Evolutionary conservation across 2,113 vertebrate species (phyloP).

Genomic region (Sciurus niger): DNA sequence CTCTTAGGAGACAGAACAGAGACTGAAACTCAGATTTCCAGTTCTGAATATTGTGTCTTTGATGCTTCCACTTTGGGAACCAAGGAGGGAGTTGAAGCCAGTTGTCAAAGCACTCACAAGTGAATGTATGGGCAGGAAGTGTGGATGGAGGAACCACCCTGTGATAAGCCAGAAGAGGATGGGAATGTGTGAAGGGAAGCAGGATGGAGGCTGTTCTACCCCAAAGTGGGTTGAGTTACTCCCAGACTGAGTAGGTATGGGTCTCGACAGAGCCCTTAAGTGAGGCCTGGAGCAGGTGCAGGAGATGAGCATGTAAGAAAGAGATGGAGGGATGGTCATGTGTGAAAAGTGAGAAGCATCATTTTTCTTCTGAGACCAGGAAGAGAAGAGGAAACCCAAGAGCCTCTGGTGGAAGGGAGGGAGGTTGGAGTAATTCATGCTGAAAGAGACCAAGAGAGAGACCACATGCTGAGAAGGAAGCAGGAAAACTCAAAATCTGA

Average conservation of each 20-base stretch:
- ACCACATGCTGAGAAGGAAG: neutral
- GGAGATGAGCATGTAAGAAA: neutral
- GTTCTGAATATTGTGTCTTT: neutral
- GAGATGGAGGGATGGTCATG: no score
- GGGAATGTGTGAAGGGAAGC: neutral
- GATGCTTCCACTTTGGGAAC: neutral
- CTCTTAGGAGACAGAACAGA: neutral
- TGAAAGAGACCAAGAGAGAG: neutral
- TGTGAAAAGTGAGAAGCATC: neutral
- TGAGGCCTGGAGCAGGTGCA: neutral
- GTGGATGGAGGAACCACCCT: neutral
- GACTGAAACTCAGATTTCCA: neutral
- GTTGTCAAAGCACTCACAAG: neutral
- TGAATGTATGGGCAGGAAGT: neutral
- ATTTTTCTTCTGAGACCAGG: neutral
- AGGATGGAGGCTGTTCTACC: neutral
- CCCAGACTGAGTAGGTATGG: neutral
- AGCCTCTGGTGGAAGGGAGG: neutral
- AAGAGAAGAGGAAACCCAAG: neutral
- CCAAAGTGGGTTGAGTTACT: neutral
- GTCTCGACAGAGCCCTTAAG: neutral
- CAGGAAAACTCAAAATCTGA: neutral
- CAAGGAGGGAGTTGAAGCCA: neutral
- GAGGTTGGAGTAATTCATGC: neutral
- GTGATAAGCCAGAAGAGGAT: neutral